These are phyloP conservation scores for Panzeria rudis DNA, from an alignment of 2,888 invertebrate genomes.

Conservation along the genomic window DNA sequence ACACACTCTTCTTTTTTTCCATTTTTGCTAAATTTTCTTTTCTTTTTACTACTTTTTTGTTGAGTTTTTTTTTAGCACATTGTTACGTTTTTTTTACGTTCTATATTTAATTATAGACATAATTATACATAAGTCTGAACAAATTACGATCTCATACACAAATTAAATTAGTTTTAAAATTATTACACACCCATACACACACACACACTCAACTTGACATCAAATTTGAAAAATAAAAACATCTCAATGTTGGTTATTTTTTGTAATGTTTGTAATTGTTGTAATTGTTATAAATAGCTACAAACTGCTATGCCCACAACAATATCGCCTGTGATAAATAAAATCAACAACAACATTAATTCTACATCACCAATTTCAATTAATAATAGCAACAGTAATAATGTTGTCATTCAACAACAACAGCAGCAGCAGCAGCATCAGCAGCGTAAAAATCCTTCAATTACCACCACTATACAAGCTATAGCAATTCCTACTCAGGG, in stretches of 20 bases:
- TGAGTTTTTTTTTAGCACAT: constrained; percentile 31
- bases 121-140: constrained; percentile 10
- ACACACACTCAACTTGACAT: constrained; percentile 7
- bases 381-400: constrained; percentile 65
- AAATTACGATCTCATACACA: constrained; percentile 56
- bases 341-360: constrained; percentile 75
- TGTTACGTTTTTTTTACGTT: constrained; percentile 13
- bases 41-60: constrained; percentile 22
- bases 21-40: neutral
- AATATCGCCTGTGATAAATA: constrained; percentile 83
- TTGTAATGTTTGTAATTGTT: constrained; percentile 64
- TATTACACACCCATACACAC: constrained; percentile 26
- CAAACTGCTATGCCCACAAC: constrained; percentile 80
- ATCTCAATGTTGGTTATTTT: constrained; percentile 42
- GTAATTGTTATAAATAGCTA: constrained; percentile 75
- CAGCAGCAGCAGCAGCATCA: constrained; percentile 64
- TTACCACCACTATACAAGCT: constrained; percentile 63
- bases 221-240: constrained; percentile 1
- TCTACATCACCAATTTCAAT: constrained; percentile 68
- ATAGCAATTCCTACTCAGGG: constrained; percentile 62
- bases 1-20: neutral
- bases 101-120: neutral
- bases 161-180: constrained; percentile 25
- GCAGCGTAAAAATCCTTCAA: constrained; percentile 67
- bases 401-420: constrained; percentile 68